phyloP scores from a whole-genome alignment of 2,888 invertebrate species.

The Endomychus coccineus region DNA sequence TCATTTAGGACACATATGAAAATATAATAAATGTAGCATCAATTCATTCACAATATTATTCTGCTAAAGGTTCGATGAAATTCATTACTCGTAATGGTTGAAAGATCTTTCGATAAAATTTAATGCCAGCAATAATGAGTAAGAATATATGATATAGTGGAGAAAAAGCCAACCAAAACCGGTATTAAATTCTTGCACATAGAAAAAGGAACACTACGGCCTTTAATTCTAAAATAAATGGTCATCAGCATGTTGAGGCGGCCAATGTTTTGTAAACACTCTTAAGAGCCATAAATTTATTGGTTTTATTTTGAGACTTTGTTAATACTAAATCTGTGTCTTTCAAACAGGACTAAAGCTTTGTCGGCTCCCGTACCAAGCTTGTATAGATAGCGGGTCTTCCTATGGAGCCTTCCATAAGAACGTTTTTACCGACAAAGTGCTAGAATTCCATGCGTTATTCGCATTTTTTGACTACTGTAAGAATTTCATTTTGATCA shows the following conservation, averaged over 20 bases:
- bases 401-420: conserved; percentile 22
- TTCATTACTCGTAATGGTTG: too few relatives aligned
- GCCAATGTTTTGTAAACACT: conserved; percentile 1
- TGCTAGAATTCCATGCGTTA: conserved; percentile 32
- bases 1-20: too few relatives aligned
- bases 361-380: conserved; percentile 36
- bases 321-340: conserved; percentile 44
- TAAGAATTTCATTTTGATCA: conserved; percentile 39
- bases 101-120: too few relatives aligned
- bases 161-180: too few relatives aligned
- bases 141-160: too few relatives aligned
- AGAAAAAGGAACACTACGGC: not conserved
- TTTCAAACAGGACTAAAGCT: conserved; percentile 37
- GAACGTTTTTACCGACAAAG: conserved; percentile 29
- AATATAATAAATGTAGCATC: too few relatives aligned
- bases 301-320: conserved; percentile 40
- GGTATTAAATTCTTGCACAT: not conserved
- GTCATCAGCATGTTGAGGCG: not conserved
- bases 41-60: too few relatives aligned
- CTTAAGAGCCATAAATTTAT: conserved; percentile 33
- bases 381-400: conserved; percentile 3
- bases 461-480: conserved; percentile 43
- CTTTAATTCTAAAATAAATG: conserved; percentile 1
- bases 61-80: too few relatives aligned
- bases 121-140: too few relatives aligned